Conservation (phyloP, 2,113 vertebrate species). For the Tachysurus vachellii region DNA sequence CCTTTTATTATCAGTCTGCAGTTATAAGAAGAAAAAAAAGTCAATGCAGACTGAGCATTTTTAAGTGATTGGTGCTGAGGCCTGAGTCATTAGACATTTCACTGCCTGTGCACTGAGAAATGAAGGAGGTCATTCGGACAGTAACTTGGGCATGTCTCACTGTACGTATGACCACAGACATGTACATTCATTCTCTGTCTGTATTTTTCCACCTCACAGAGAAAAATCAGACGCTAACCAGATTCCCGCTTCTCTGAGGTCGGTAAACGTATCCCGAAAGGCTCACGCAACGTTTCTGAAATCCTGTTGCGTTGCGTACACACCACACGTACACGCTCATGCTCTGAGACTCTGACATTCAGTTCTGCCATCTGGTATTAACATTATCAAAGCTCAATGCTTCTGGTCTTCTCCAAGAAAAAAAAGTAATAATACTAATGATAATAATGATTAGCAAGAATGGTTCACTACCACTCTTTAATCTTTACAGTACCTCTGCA, state of each 20-base stretch:
- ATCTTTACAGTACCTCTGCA: constrained; percentile 71
- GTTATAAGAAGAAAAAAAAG: not conserved
- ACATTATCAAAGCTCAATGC: constrained; percentile 68
- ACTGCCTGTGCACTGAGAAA: constrained; percentile 7
- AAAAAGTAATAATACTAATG: constrained; percentile 45
- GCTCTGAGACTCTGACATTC: constrained; percentile 63
- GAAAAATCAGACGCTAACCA: not conserved
- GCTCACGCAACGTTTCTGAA: constrained; percentile 10
- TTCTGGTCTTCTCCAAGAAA: constrained; percentile 62
- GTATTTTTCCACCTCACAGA: not conserved
- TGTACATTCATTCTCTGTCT: constrained; percentile 1
- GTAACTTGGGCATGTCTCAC: constrained; percentile 6
- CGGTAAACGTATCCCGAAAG: not conserved
- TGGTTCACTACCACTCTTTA: constrained; percentile 61
- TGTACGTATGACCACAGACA: not conserved
- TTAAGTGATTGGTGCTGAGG: not conserved
- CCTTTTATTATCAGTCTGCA: constrained; percentile 22
- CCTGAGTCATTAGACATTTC: constrained; percentile 17
- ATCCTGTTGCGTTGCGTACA: not conserved
- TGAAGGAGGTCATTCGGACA: constrained; percentile 1
- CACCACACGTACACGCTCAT: constrained; percentile 19
- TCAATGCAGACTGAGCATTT: not conserved
- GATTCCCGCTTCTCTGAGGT: not conserved
- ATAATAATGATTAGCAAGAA: constrained; percentile 48
- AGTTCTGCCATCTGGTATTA: constrained; percentile 75